Base-by-base conservation (phyloP, 2,113 vertebrate species). In the Urocolius indicus region DNA sequence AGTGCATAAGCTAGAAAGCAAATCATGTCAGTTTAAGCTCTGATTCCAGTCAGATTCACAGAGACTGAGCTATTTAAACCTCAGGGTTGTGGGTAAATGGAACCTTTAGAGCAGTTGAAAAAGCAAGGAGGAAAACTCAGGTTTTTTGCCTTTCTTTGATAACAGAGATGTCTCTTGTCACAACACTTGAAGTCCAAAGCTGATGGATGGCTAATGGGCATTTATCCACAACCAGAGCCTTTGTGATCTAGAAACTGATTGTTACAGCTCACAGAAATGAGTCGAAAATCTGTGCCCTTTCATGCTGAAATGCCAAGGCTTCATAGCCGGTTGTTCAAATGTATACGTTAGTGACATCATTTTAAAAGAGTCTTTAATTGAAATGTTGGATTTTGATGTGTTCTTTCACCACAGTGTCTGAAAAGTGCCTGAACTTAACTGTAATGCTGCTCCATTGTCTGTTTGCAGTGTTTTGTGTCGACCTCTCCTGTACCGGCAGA, bases 401-500 rank as follows among this genome's bases (percentile, higher is more conserved):
- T 41, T 49, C 14, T 51, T 26, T 74, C n/a, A 26, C 3, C 2
- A 7, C 32, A 27, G 4, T 12, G 36, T 19, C 10, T 92, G 72
- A 21, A 36, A 27, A 22, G 17, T 46, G 19, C 27, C 51, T 2
- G 3, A 9, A 51, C 4, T 13, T 51, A 7, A 8, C 63, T 58
- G 13, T 66, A 16, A 57, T 63, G 30, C 58, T 27, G 86, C 11
- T 95, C 67, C 96, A 9, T 45, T 95, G 24, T 94, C 26, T 93
- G 52, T 96, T 85, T 91, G 54, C 97, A 99, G 99, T 99, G 90
- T 99, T 99, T 68, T 98, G 98, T 89, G 99, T 99, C 14, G 99
- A 99, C 90, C 98, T 99, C 80, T 98, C 98, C 97, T 99, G 99
- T 95, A 99, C 99, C 13, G 99, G 99, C 89, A 99, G 98, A 96